Evolutionary conservation across 2,888 invertebrate genomes (phyloP).

Genomic region (Gnatocerus cornutus): DNA sequence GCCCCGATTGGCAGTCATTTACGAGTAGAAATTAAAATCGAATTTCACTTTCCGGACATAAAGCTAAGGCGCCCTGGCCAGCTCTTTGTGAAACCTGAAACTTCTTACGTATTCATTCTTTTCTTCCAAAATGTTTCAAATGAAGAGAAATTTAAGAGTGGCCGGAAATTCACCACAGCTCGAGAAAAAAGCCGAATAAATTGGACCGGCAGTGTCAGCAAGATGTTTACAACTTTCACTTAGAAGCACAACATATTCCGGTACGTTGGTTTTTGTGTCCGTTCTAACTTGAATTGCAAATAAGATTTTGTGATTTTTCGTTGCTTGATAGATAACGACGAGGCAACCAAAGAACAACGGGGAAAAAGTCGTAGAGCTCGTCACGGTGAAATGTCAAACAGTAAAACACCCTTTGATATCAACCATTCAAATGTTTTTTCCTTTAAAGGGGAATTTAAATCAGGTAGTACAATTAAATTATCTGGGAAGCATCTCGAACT

Average conservation of each 20-base stretch:
- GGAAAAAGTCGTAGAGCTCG: background rate
- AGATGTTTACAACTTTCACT: background rate
- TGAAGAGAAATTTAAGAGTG: slow-evolving; percentile 23
- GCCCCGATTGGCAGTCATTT: slow-evolving; percentile 22
- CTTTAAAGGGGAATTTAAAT: slow-evolving; percentile 11
- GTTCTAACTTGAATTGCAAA: slow-evolving; percentile 13
- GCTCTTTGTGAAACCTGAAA: slow-evolving; percentile 23
- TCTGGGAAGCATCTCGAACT: slow-evolving; percentile 1
- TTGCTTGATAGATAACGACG: slow-evolving; percentile 15
- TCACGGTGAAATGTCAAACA: slow-evolving; percentile 5
- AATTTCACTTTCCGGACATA: slow-evolving; percentile 21
- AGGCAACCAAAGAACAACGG: background rate
- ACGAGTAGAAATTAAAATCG: slow-evolving; percentile 27
- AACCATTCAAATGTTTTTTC: slow-evolving; percentile 8
- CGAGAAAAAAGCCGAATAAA: background rate
- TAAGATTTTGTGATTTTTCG: slow-evolving; percentile 7
- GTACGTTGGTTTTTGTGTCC: slow-evolving; percentile 12
- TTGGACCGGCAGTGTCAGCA: background rate
- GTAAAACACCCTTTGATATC: slow-evolving; percentile 9
- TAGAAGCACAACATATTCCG: background rate
- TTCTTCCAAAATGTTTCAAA: slow-evolving; percentile 32
- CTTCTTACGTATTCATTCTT: slow-evolving; percentile 30
- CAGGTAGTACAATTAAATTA: slow-evolving; percentile 18
- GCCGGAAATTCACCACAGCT: too few relatives aligned
- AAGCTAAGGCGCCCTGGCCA: background rate